Evolutionary conservation across 2,888 invertebrate species (phyloP), one percentile per base, ranked within the genome.

Genomic region (Philopedon plagiatum): DNA sequence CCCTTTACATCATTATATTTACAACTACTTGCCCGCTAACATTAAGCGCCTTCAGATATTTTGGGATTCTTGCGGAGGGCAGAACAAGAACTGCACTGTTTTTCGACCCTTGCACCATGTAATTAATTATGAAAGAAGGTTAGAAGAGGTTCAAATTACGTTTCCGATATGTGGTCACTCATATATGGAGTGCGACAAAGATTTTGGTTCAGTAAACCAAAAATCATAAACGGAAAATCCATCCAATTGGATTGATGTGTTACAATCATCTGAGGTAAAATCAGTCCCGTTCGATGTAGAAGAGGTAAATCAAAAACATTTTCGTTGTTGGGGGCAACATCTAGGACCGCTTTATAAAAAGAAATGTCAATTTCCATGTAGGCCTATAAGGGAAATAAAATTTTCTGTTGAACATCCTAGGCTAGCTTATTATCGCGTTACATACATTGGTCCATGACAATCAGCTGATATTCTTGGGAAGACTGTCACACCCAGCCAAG

Each of bases 121-220:
- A 19, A 49, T 49, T 21, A 19, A 49, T 21, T 49, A 62, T 26
- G 29, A 62, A 13, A 60, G 15, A 23, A 60, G 41, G 19, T 60
- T 60, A 41, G 60, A 60, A 39, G 41, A 26, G 13, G 46, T 63
- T 26, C 29, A 46, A 15, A 46, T 63, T 7, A 44, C 46, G 44
- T 63, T 63, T 51, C 18, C 63, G 18, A 29, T 63, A 23, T 51
- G 29, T 15, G 63, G 63, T 19, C 49, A 49, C 46, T 63, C 49
- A 8, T 63, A 63, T 51, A 63, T 63, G 51, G 32, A 63, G 29
- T 63, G 32, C 15, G 49, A 49, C 15, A 63, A 63, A 29, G 46
- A 63, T 63, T 61, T 61, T 61, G 44, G 39, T 61, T 39, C 19
- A 18, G 41, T 61, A 39, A 61, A 63, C 49, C 49, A 63, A 26